Evolutionary conservation across 2,888 invertebrate species (phyloP).

Genomic region (Volucella inanis): DNA sequence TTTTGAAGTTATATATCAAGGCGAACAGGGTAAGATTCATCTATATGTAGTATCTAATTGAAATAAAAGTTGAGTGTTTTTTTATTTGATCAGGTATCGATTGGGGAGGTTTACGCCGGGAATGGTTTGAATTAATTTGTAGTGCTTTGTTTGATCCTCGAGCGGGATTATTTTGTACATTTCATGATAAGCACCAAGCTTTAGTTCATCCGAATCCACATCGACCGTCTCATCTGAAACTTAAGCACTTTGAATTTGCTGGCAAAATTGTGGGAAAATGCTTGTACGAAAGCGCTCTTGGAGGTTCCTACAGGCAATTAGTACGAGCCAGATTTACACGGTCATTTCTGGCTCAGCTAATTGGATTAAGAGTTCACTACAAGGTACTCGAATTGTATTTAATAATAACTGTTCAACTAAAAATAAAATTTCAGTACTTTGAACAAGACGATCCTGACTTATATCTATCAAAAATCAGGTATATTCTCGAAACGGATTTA

Average conservation of each 20-base stretch:
- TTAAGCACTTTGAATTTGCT: constrained; percentile 96
- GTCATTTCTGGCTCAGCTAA: constrained; percentile 96
- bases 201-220: constrained; percentile 94
- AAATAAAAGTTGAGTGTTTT: background rate
- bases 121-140: constrained; percentile 97
- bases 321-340: constrained; percentile 95
- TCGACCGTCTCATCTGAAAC: constrained; percentile 89
- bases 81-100: constrained; percentile 88
- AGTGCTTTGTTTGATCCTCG: constrained; percentile 93
- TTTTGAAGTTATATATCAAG: constrained; percentile 95
- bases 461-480: constrained; percentile 96
- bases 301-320: constrained; percentile 93
- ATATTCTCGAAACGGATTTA: constrained; percentile 94
- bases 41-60: background rate
- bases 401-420: background rate
- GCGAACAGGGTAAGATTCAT: constrained; percentile 91
- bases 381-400: constrained; percentile 86
- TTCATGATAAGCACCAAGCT: constrained; percentile 93
- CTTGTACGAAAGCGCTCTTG: constrained; percentile 95
- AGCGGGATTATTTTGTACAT: constrained; percentile 91
- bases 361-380: constrained; percentile 95
- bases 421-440: constrained; percentile 87
- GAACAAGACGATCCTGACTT: constrained; percentile 98
- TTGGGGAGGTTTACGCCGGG: constrained; percentile 96
- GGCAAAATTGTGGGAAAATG: constrained; percentile 97